These are phyloP conservation scores for Scophthalmus maximus DNA, from an alignment of 2,113 vertebrate genomes.

Conservation along the genomic window DNA sequence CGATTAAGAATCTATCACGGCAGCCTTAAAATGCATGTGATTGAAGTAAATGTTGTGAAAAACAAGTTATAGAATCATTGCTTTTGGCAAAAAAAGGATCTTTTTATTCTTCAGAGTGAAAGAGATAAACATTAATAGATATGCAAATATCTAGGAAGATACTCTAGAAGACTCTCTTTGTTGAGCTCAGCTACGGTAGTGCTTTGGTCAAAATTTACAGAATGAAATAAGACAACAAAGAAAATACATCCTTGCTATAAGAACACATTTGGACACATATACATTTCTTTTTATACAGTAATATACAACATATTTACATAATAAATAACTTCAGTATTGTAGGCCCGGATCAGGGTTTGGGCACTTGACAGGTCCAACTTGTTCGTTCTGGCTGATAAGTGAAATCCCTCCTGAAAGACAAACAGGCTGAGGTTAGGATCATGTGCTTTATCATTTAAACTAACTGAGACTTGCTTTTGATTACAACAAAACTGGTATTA, in stretches of 20 bases:
- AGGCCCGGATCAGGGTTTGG: slow-evolving; percentile 59
- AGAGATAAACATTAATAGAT: slow-evolving; percentile 18
- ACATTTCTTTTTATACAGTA: slow-evolving; percentile 69
- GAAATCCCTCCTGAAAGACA: slow-evolving; percentile 81
- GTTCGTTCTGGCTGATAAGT: slow-evolving; percentile 74
- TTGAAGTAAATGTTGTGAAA: not conserved
- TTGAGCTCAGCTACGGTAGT: slow-evolving; percentile 40
- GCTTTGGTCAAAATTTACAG: slow-evolving; percentile 55
- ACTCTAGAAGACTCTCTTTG: not conserved
- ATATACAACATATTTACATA: slow-evolving; percentile 71
- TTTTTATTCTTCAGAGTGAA: slow-evolving; percentile 25
- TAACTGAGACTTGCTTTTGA: too few species aligned
- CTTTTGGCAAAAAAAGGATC: not conserved
- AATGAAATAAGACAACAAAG: slow-evolving; percentile 9
- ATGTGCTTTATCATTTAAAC: not conserved
- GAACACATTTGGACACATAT: slow-evolving; percentile 51
- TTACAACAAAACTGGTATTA: too few species aligned
- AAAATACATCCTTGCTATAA: slow-evolving; percentile 9
- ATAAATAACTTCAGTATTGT: slow-evolving; percentile 69
- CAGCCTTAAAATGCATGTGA: too few species aligned
- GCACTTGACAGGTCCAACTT: slow-evolving; percentile 82
- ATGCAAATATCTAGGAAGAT: not conserved
- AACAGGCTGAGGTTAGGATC: slow-evolving; percentile 29
- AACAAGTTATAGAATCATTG: not conserved
- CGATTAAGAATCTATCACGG: too few species aligned